Evolutionary conservation across 35 echinoderm and acorn worm genomes (phyloP), one percentile per base, ranked within the genome.

Genomic region (Strongylocentrotus purpuratus): DNA sequence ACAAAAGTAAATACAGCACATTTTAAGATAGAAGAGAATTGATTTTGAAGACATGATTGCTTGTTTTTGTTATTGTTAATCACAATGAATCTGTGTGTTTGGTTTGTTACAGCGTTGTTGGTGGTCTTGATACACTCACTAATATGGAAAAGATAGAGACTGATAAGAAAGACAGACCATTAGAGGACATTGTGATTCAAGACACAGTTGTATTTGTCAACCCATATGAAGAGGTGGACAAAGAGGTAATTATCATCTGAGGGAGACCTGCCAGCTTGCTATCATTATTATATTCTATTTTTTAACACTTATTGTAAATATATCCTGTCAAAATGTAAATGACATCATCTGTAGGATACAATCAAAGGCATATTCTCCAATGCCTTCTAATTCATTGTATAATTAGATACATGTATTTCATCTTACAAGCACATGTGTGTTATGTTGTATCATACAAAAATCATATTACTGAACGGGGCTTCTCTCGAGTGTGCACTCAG

Each of bases 161-260:
- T 46, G 98, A 99, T 93, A 95, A 96, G 61, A 99, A 97, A 45
- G 98, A 99, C 95, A 91, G 95, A 86, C 98, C 98, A 1, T 94
- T 95, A 33, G 95, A 99, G 60, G 96, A 96, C 18, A 99, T 99
- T 46, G 60, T 55, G 45, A 97, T 99, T 85, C 85, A 97, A 55
- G 95, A 97, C 85, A 95, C 94, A 2, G 18, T 95, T 15, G 88
- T 99, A 14, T 99, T 99, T 95, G 98, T 99, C 4, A 96, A 99
- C 87, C 98, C 98, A 9, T 99, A 95, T 95, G 98, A 99, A n/a
- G 96, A 99, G 78, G 98, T 93, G 11, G 98, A 99, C 33, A 95
- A 99, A 94, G 94, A 99, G 96, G 98, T 97, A 59, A 14, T 25
- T 35, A 86, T 28, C 22, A 33, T 46, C 55, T 47, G n/a, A 92